Evolutionary conservation across 2,113 vertebrate species (phyloP), one percentile per base, ranked within the genome.

Genomic region (Todiramphus saurophagus): DNA sequence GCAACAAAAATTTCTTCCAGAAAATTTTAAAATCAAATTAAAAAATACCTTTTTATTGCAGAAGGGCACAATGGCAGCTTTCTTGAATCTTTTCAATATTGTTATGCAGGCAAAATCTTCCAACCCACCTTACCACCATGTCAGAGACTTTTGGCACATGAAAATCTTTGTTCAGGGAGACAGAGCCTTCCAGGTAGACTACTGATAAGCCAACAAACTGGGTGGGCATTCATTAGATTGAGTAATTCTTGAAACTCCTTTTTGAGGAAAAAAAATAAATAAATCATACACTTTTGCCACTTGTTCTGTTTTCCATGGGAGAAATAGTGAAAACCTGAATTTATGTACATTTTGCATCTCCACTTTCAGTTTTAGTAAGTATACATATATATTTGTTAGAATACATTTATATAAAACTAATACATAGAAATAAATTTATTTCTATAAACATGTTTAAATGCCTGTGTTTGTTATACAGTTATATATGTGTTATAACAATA

Each of bases 211-310:
- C n/a, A 81, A 72, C 80, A 18, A 21, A 20, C 33, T 37, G 51
- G 5, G 13, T 67, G 17, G 69, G 25, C 16, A 56, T 74, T 58
- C 9, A 43, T 58, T 37, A 46, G 44, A 66, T 12, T 12, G 10
- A 51, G 9, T 35, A 73, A 80, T 87, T 73, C 31, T 53, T 43
- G 59, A 83, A 77, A 41, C 7, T 28, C 2, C 1, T 60, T n/a
- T 17, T 18, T 48, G 3, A 0, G 0, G 2, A 14, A 2, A 12
- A 11, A 3, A 23, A 4, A 48, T 27, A 6, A 9, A 33, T 13
- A 14, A 60, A 19, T 24, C 5, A 13, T 25, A 33, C 41, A n/a
- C 3, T 74, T 88, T 43, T 86, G 13, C 5, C 5, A 37, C 37
- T 72, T 75, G 5, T 58, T 87, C 17, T 70, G 4, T 58, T 91